Evolutionary conservation across 2,888 invertebrate species (phyloP), one percentile per base, ranked within the genome.

Genomic region (Heliconius ethilla): DNA sequence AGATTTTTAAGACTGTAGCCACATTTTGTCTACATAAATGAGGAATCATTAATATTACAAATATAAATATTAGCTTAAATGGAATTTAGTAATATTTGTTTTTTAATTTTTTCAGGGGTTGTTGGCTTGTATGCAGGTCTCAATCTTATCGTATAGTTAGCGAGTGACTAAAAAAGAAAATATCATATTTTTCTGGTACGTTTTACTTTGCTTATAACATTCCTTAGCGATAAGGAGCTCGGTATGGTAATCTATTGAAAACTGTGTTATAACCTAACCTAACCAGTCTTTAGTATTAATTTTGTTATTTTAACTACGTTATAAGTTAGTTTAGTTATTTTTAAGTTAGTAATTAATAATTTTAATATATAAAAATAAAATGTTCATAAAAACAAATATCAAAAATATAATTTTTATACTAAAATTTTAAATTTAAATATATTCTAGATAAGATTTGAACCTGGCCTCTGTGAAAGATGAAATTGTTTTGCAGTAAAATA

Each of bases 181-280:
- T 85, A 86, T 87, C 85, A 87, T 88, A 88, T 88, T 88, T 86
- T 89, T 86, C 85, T 84, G 87, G 87, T 84, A 84, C 84, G 84
- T 86, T 27, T 27, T 85, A 86, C 85, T 93, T 92, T 93, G 86
- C 85, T 86, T 84, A 85, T 85, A 81, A 88, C 87, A 93, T 92
- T 89, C 92, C 87, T 81, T 59, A 75, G 82, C 82, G 92, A 93
- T 93, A 92, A 91, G 85, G 66, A 62, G 37, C 45, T 33, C 27
- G 63, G 67, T 25, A 51, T 69, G 40, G n/a, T 73, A 73, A 75
- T 45, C 40, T 65, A 74, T 63, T 18, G 11, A 25, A 63, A 74
- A 63, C 40, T 62, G 63, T 63, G 40, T 73, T 73, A 29, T 55
- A 72, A 62, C 13, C 15, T 62, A 51, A 62, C 13, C 25, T 62